Conservation (phyloP, 1,140 invertebrate genomes). For the Glossosoma conforme region DNA sequence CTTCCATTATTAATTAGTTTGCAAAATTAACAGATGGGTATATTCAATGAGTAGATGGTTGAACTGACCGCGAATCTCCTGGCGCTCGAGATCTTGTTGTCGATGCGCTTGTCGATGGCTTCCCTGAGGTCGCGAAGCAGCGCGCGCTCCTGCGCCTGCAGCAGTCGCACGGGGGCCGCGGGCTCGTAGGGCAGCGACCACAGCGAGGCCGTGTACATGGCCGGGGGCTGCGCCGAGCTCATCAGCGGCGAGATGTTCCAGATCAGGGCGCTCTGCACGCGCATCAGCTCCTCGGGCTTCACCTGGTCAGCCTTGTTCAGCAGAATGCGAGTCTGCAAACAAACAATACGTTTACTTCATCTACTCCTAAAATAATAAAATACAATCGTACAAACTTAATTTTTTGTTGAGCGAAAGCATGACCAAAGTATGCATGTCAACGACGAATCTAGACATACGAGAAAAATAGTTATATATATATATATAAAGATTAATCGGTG, state of each 20-base stretch:
- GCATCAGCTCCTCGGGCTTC: constrained; percentile 86
- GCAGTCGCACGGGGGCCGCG: constrained; percentile 69
- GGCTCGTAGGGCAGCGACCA: constrained; percentile 82
- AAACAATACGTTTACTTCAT: constrained; percentile 7
- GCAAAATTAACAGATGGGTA: too few relatives aligned
- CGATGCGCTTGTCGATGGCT: constrained; percentile 81
- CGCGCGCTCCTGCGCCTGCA: constrained; percentile 82
- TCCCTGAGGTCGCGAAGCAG: constrained; percentile 79
- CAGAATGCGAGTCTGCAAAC: constrained; percentile 73
- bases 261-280: constrained; percentile 88
- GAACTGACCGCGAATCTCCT: constrained; percentile 83
- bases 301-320: constrained; percentile 94
- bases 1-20: too few relatives aligned
- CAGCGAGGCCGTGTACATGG: constrained; percentile 89
- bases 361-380: too few relatives aligned
- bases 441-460: too few relatives aligned
- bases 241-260: constrained; percentile 95
- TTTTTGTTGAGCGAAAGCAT: too few relatives aligned
- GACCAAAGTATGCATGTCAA: too few relatives aligned
- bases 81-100: constrained; percentile 90
- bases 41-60: too few relatives aligned
- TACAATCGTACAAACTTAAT: too few relatives aligned
- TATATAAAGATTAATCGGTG: too few relatives aligned
- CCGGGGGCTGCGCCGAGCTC: constrained; percentile 87
- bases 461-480: too few relatives aligned